Base-by-base conservation (phyloP, 2,888 invertebrate genomes). In the Calameuta idolon region DNA sequence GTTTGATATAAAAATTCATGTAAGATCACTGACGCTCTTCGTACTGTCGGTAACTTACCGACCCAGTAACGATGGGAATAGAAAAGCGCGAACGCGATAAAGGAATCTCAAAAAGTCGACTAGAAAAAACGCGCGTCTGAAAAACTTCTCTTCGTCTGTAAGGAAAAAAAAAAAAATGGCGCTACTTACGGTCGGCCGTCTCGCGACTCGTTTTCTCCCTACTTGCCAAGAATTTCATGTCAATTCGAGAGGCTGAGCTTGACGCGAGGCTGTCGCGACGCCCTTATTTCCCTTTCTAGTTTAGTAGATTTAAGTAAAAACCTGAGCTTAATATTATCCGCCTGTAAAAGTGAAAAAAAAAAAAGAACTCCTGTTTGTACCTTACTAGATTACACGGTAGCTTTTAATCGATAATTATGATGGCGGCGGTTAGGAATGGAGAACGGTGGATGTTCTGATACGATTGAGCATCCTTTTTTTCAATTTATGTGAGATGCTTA, bases 361-460 rank as follows among this genome's bases (percentile, higher is more conserved):
- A 85, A 86, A 87, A n/a, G n/a, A n/a, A 85, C 82, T 87, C 87
- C 86, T 87, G 84, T 89, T 89, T 89, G 88, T 89, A 90, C 85
- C 87, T 88, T 88, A 85, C 79, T 87, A 85, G 85, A 86, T 85
- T 87, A 85, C 69, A 69, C 69, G 5, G 12, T 69, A 69, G 69
- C 30, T 69, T 69, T 33, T 33, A 40, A 75, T 55, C 55, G 31
- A 75, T 74, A 77, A 40, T 75, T 69, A 69, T 75, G 69, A 40
- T 40, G 40, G 40, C 40, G 40, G 40, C 40, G 15, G 5, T 35
- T 4, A 40, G 15, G 40, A 40, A 15, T 11, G 69, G 69, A 69
- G 69, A 69, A 69, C 12, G 11, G 33, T 30, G 33, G 30, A 69
- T 69, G 12, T 69, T 69, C 40, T 40, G 5, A 5, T 11, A 69